Conservation (phyloP, 2,113 vertebrate genomes). For the Hiodon tergisus region DNA sequence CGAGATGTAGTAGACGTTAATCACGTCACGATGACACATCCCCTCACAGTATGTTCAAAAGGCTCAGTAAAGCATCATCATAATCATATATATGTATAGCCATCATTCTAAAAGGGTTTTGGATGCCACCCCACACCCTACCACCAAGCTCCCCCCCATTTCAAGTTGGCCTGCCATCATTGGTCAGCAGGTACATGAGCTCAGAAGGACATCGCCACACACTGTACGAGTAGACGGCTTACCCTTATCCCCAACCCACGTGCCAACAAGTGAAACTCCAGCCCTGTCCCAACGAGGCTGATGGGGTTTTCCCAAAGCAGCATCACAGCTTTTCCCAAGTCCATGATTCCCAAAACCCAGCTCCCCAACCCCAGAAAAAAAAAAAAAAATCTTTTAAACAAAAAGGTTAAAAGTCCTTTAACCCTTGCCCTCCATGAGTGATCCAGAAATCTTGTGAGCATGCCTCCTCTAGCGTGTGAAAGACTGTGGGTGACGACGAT, state of each 20-base stretch:
- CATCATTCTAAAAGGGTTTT: no score
- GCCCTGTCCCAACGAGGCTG: conserved; percentile 17
- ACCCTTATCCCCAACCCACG: background rate
- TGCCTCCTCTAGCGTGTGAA: conserved; percentile 32
- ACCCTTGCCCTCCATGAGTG: conserved; percentile 17
- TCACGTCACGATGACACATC: background rate
- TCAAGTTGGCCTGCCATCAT: conserved; percentile 16
- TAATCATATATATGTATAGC: background rate
- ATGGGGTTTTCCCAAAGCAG: conserved; percentile 10
- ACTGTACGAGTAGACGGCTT: background rate
- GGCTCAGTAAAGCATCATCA: conserved; percentile 17
- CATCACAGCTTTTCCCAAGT: background rate
- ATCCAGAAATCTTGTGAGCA: conserved; percentile 33
- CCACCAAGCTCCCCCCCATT: background rate
- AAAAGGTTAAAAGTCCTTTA: conserved; percentile 24
- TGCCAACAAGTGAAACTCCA: conserved; percentile 38
- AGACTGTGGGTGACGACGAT: conserved; percentile 17
- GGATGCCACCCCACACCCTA: no score
- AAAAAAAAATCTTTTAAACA: conserved; percentile 1
- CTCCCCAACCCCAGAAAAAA: conserved; percentile 22
- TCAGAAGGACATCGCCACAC: conserved; percentile 24
- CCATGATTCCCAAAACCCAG: conserved; percentile 22
- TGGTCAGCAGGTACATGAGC: conserved; percentile 31
- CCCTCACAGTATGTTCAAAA: conserved; percentile 18
- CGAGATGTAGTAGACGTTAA: no score